Percentiles rank a stretch among this genome's conserved stretches.
Conservation (phyloP, 2,797 vertebrate genomes). For the Hybognathus amarus region DNA sequence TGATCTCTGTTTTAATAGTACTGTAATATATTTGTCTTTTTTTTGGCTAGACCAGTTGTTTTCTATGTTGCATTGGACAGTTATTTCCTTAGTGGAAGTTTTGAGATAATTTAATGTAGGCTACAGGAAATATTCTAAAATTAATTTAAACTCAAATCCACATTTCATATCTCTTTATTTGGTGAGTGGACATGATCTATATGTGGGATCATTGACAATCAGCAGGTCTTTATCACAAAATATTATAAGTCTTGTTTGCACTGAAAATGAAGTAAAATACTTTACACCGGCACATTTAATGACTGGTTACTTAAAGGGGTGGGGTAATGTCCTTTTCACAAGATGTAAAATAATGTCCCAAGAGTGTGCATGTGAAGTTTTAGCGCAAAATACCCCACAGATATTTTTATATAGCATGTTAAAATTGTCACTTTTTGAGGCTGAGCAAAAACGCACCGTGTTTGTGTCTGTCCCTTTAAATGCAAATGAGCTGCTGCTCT, state of each 20-base stretch:
- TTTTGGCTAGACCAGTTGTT: not conserved
- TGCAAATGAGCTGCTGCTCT: too few relatives aligned
- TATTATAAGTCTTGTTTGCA: not conserved
- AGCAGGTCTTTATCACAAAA: not conserved
- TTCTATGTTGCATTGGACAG: not conserved
- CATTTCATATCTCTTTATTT: not conserved
- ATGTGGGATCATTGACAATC: not conserved
- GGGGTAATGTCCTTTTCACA: too few relatives aligned
- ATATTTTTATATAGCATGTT: too few relatives aligned
- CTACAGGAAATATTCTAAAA: not conserved
- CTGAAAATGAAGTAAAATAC: not conserved
- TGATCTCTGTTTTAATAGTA: not conserved
- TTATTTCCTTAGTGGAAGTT: not conserved
- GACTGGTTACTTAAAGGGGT: constrained; percentile 9
- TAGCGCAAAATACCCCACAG: too few relatives aligned
- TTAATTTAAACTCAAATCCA: not conserved
- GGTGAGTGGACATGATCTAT: not conserved
- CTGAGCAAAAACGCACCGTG: too few relatives aligned
- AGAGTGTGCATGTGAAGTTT: too few relatives aligned
- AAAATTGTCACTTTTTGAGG: too few relatives aligned
- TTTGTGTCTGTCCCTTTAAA: too few relatives aligned
- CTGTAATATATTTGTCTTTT: not conserved
- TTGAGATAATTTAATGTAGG: not conserved
- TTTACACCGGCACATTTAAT: not conserved
- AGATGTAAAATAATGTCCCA: too few relatives aligned